These are phyloP conservation scores for Bombus huntii DNA, from an alignment of 1,140 invertebrate species.

Conservation along the genomic window DNA sequence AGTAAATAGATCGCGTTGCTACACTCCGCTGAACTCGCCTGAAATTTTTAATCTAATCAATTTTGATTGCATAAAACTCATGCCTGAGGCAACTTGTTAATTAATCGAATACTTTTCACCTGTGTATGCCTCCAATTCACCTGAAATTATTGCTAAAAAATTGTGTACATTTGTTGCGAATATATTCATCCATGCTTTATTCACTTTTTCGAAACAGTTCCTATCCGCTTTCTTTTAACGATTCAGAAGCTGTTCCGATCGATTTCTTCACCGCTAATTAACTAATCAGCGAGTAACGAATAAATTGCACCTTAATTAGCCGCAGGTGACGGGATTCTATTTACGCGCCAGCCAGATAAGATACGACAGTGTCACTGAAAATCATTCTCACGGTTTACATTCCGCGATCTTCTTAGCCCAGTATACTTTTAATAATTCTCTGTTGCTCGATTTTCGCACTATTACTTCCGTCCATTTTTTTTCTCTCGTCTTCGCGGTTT, in stretches of 20 bases:
- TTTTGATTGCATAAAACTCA: not conserved
- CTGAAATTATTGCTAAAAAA: not conserved
- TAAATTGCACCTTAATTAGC: slow-evolving; percentile 17
- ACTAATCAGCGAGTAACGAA: not conserved
- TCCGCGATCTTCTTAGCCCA: not conserved
- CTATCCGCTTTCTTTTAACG: not conserved
- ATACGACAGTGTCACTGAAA: slow-evolving; percentile 34
- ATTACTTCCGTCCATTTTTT: slow-evolving; percentile 12
- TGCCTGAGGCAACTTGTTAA: not conserved
- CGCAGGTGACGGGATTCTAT: not conserved
- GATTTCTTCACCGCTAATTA: slow-evolving; percentile 32
- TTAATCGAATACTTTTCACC: not conserved
- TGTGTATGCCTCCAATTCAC: not conserved
- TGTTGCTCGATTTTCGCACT: slow-evolving; percentile 13
- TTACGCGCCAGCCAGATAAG: slow-evolving; percentile 5
- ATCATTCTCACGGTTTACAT: slow-evolving; percentile 40
- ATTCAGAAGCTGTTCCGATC: not conserved
- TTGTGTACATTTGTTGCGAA: not conserved
- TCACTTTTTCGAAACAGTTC: not conserved
- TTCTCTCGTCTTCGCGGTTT: not conserved
- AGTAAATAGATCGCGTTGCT: not conserved
- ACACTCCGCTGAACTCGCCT: not conserved
- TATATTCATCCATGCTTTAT: not conserved
- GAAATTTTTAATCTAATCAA: not conserved
- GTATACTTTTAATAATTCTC: not conserved